A percentile compares a stretch with the other conserved stretches of the same genome.
Conservation (phyloP, 35 echinoderm and acorn worm species). For the Ophioderma brevispina region DNA sequence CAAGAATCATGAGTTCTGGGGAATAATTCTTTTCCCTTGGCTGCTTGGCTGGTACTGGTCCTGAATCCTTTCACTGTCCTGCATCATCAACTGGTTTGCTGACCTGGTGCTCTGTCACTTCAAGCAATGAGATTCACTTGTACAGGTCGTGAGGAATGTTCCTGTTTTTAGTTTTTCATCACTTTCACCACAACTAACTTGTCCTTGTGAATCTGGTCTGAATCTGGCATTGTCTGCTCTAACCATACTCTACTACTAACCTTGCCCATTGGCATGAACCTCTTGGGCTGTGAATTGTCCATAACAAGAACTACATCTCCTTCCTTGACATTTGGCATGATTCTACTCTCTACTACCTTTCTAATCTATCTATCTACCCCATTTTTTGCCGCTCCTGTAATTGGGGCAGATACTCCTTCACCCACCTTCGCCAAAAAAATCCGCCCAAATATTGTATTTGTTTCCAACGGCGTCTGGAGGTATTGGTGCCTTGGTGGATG, state of each 20-base stretch:
- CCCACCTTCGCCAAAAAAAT: constrained; percentile 71
- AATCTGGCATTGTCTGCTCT: constrained; percentile 31
- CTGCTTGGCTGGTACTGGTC: too few species aligned
- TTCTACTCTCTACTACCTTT: too few species aligned
- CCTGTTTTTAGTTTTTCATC: neutral
- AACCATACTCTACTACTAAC: too few species aligned
- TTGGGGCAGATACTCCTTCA: constrained; percentile 47
- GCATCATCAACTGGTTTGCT: too few species aligned
- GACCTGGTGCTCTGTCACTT: too few species aligned
- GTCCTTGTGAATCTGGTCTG: too few species aligned
- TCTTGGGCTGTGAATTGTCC: constrained; percentile 18
- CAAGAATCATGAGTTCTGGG: too few species aligned
- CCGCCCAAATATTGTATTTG: constrained; percentile 39
- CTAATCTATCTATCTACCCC: neutral
- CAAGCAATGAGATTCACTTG: too few species aligned
- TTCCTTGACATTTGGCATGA: constrained; percentile 18
- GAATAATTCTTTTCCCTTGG: too few species aligned
- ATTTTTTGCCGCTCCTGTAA: constrained; percentile 54
- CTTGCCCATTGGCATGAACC: constrained; percentile 24
- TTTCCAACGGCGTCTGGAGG: neutral
- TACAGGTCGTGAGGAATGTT: neutral
- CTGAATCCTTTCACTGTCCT: too few species aligned
- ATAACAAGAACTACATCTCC: constrained; percentile 47
- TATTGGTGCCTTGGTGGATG: neutral
- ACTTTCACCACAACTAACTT: constrained; percentile 31